Evolutionary conservation across 2,888 invertebrate species (phyloP), one percentile per base, ranked within the genome.

Genomic region (Mesochorus sp.): DNA sequence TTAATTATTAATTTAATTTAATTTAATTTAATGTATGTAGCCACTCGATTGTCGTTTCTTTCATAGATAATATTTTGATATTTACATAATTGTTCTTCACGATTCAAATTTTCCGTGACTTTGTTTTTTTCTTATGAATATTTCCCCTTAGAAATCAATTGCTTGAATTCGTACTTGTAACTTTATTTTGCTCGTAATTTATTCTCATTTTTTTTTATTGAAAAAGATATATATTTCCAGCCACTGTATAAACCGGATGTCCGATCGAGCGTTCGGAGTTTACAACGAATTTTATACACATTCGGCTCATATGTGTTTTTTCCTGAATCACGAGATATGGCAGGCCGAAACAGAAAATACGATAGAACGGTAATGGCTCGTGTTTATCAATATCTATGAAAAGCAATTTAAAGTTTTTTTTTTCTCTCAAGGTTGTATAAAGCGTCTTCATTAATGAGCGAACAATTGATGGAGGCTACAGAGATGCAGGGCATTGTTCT

Each of bases 221-320:
- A 24, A 24, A 49, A 19, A 2, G n/a, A n/a, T n/a, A n/a, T n/a
- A n/a, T n/a, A 14, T 26, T 34, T 8, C 34, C 47, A 89, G 91
- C 19, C 91, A 91, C 66, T 93, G 95, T 85, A 92, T 94, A 14
- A 91, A 89, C 81, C 85, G 89, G 37, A 93, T 94, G 93, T 90
- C 92, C 1, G 93, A 93, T 80, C 89, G 92, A 51, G 93, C 93
- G 3, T 93, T 94, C 81, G 91, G 92, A 80, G 93, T 92, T 4
- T 94, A 94, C 83, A 93, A 93, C 21, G 93, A 94, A 82, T 95
- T 95, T 87, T 95, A 94, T 85, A 93, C 94, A 0, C 94, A 95
- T 80, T 93, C 94, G 0, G 93, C 93, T 78, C 93, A 94, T 83
- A 94, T 95, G 82, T 95, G 95, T 86, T 94, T 93, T 89, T 95